Base-by-base conservation (phyloP, 2,113 vertebrate genomes). In the Galemys pyrenaicus region DNA sequence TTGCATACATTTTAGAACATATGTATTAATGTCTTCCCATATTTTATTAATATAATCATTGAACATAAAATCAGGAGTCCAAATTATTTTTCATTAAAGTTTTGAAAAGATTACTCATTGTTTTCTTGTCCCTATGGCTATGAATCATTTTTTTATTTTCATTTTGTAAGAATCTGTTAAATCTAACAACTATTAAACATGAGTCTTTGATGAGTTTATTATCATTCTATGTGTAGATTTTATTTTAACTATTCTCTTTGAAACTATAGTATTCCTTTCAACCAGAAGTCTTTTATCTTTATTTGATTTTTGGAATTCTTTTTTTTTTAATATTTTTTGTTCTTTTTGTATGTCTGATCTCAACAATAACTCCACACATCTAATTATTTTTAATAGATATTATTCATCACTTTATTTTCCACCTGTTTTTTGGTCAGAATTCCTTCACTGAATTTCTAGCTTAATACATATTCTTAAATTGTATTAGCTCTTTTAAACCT, bases 171-270 rank as follows among this genome's bases (percentile, higher is more conserved):
- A 91, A 51, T 46, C 11, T 80, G 41, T 60, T 71, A 77, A 78
- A 46, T 78, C 71, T 35, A n/a, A 12, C 3, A 74, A 65, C 54
- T 77, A 92, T 49, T 87, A 37, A 90, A 81, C 81, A 58, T 58
- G 4, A 75, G 11, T 51, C n/a, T 73, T 83, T 74, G 30, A 92
- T 77, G 51, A 49, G 49, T 20, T 46, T 58, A 70, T 28, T 56
- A 60, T 62, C 17, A 58, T 70, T 65, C 20, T 37, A 46, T 44
- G 1, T 73, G 15, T 44, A 24, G 16, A 30, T 74, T 89, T 84
- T 71, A 94, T 85, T 88, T 82, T n/a, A 92, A 32, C 35, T 41
- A 51, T 58, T 87, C 22, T 89, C 9, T 87, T 93, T 54, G 49
- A 93, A 87, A 46, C 10, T 28, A 39, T 71, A 4, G 5, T 41